Evolutionary conservation across 2,113 vertebrate species (phyloP).

Genomic region (Galeopterus variegatus): DNA sequence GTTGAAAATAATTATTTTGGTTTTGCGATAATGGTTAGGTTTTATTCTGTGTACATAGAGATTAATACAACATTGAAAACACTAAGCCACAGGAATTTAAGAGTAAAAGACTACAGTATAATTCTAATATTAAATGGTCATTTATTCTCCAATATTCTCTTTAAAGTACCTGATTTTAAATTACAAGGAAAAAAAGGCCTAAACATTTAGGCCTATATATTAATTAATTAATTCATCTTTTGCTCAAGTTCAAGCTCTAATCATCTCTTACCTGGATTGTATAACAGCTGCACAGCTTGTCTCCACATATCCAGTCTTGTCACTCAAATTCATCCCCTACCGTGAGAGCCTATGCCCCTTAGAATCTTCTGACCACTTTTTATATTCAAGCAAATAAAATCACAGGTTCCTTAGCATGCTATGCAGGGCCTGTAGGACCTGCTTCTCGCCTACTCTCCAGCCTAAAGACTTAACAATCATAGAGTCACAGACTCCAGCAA

Average conservation of each 20-base stretch:
- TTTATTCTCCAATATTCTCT: constrained; percentile 55
- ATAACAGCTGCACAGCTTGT: not conserved
- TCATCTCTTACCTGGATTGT: not conserved
- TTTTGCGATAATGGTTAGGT: constrained; percentile 42
- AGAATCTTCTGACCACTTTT: not conserved
- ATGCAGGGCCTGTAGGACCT: not conserved
- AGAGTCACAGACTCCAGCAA: not conserved
- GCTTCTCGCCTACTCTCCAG: not conserved
- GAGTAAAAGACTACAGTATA: constrained; percentile 1
- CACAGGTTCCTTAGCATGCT: not conserved
- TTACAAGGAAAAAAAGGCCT: constrained; percentile 46
- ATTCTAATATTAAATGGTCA: constrained; percentile 37
- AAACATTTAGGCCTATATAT: not conserved
- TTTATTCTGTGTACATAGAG: not conserved
- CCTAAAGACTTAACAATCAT: not conserved
- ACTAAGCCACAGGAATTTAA: not conserved
- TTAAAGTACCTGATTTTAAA: constrained; percentile 38
- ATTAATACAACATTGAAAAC: constrained; percentile 51
- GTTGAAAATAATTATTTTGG: constrained; percentile 48
- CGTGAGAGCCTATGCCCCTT: not conserved
- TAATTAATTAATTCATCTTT: not conserved
- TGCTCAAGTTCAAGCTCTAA: not conserved
- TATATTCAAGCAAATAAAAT: not conserved
- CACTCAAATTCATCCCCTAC: not conserved
- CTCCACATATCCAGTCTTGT: not conserved